Evolutionary conservation across 2,113 vertebrate species (phyloP).

Genomic region (Corvus moneduloides): DNA sequence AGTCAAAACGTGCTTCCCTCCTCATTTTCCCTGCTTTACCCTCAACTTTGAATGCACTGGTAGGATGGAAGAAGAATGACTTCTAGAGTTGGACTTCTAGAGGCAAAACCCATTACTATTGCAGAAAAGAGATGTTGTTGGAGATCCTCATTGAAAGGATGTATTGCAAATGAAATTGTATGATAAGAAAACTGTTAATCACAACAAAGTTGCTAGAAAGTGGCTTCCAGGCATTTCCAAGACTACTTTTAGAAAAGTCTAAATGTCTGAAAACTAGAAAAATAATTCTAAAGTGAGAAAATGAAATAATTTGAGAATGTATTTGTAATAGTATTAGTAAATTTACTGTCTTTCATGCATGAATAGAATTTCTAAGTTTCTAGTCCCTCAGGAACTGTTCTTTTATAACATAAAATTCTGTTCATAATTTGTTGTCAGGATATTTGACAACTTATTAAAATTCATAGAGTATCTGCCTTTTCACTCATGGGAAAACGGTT

Average conservation of each 20-base stretch:
- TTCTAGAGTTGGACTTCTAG: neutral
- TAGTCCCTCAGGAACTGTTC: neutral
- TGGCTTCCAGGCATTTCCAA: neutral
- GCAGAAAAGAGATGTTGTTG: neutral
- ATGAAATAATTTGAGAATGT: neutral
- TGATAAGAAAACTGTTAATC: neutral
- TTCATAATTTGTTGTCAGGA: constrained; percentile 1
- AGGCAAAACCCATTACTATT: neutral
- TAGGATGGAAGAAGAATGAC: neutral
- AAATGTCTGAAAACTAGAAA: neutral
- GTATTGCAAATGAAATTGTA: neutral
- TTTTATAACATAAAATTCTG: neutral
- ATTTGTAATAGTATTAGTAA: neutral
- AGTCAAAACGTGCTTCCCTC: neutral
- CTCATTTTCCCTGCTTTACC: neutral
- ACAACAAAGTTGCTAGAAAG: neutral
- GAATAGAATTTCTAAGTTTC: neutral
- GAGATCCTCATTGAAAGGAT: neutral
- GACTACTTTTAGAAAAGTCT: neutral
- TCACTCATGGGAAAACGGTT: neutral
- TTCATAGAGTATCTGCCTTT: neutral
- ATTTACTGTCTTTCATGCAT: neutral
- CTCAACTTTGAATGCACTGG: neutral
- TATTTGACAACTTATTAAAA: constrained; percentile 18
- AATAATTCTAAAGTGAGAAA: neutral